These are phyloP conservation scores for Araneus ventricosus DNA, from an alignment of 1,140 invertebrate genomes.

Conservation along the genomic window DNA sequence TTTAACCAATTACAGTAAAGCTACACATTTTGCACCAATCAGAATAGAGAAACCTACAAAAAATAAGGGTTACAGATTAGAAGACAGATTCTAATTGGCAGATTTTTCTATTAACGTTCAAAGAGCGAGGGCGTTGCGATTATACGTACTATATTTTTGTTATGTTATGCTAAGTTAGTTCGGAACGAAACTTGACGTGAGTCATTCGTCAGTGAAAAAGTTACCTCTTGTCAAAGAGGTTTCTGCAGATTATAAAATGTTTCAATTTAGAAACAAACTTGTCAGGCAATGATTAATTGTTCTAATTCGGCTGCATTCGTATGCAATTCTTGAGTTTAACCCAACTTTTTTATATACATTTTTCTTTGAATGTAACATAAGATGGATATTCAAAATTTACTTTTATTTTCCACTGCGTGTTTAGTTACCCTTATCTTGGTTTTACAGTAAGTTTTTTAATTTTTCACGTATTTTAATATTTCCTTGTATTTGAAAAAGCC, in stretches of 20 bases:
- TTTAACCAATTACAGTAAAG: neutral
- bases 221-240: neutral
- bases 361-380: neutral
- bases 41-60: neutral
- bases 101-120: neutral
- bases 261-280: neutral
- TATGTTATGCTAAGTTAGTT: neutral
- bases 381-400: constrained; percentile 30
- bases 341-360: neutral
- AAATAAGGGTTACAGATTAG: neutral
- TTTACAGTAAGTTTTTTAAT: constrained; percentile 40
- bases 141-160: neutral
- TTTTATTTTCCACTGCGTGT: neutral
- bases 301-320: too few species aligned
- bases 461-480: too few species aligned
- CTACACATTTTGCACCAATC: neutral
- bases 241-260: neutral
- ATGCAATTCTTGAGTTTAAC: too few species aligned
- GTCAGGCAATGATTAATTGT: too few species aligned
- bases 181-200: neutral
- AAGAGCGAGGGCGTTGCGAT: neutral
- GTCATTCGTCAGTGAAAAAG: neutral
- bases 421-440: neutral
- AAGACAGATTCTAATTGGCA: neutral
- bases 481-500: too few species aligned